phyloP scores from a whole-genome alignment of 2,797 vertebrate genomes.

The Emys orbicularis region DNA sequence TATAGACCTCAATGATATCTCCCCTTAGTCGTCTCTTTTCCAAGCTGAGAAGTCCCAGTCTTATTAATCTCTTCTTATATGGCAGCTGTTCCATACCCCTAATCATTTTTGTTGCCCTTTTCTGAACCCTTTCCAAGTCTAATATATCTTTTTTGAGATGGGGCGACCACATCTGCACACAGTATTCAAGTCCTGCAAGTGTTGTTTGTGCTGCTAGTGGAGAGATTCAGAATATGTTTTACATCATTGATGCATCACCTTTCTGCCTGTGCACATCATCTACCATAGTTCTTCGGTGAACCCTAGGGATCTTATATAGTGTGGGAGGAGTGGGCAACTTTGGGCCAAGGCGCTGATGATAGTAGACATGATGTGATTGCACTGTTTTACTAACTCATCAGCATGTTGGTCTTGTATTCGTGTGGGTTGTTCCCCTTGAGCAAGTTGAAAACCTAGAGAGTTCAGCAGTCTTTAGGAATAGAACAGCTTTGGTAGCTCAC shows the following conservation, averaged over 20 bases:
- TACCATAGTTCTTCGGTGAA: not conserved
- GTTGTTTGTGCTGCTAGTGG: rapidly evolving
- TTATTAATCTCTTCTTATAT: too few species aligned
- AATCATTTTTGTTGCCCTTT: too few species aligned
- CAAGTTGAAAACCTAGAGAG: not conserved
- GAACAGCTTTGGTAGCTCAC: not conserved
- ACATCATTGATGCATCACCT: too few species aligned
- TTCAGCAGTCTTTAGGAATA: not conserved
- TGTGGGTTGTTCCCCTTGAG: not conserved
- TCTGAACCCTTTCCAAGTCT: too few species aligned
- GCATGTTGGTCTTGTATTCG: not conserved
- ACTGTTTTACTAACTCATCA: not conserved
- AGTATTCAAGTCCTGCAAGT: not conserved
- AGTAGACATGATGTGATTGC: not conserved
- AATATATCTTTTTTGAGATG: too few species aligned
- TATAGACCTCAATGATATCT: too few species aligned
- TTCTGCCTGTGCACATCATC: too few species aligned
- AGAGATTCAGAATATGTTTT: not conserved
- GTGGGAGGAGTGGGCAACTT: not conserved
- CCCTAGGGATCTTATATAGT: too few species aligned
- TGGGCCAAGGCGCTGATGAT: not conserved
- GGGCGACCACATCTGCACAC: too few species aligned
- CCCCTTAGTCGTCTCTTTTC: too few species aligned
- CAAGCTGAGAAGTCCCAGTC: too few species aligned
- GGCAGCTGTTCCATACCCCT: too few species aligned